These are phyloP conservation scores for Nycticebus coucang DNA, from an alignment of 2,113 vertebrate species.

Conservation along the genomic window DNA sequence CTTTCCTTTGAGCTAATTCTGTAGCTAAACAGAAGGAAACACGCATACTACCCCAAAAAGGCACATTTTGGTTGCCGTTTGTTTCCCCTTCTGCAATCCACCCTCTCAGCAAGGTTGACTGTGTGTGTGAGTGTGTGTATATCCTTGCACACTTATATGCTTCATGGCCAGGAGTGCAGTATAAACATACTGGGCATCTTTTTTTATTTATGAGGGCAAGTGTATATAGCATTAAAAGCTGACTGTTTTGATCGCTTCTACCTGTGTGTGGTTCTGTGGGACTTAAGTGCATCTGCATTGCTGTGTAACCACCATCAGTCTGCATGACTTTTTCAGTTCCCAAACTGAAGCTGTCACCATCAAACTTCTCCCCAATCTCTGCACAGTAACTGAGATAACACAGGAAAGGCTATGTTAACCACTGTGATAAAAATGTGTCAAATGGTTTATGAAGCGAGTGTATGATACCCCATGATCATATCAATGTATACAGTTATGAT, in stretches of 20 bases:
- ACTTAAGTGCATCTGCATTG: fast-evolving
- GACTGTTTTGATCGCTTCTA: neutral
- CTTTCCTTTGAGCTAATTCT: neutral
- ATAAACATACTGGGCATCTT: fast-evolving
- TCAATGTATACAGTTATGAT: too few species aligned
- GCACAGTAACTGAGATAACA: too few species aligned
- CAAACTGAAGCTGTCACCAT: too few species aligned
- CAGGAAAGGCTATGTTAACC: too few species aligned
- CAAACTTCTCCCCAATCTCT: too few species aligned
- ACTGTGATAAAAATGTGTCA: too few species aligned
- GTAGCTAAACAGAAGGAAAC: fast-evolving
- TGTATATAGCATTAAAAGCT: too few species aligned
- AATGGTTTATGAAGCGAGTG: too few species aligned
- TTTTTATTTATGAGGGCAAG: neutral
- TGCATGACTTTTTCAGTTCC: neutral
- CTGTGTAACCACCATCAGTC: too few species aligned
- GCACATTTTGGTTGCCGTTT: fast-evolving
- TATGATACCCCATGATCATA: too few species aligned
- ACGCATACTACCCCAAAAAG: fast-evolving
- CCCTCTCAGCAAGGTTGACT: neutral
- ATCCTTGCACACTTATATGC: fast-evolving
- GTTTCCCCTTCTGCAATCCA: too few species aligned
- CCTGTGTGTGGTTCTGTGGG: fast-evolving
- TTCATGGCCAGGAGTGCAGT: neutral
- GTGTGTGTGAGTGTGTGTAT: neutral